Base-by-base conservation (phyloP, 1,140 invertebrate genomes). In the Hydropsyche tenuis region DNA sequence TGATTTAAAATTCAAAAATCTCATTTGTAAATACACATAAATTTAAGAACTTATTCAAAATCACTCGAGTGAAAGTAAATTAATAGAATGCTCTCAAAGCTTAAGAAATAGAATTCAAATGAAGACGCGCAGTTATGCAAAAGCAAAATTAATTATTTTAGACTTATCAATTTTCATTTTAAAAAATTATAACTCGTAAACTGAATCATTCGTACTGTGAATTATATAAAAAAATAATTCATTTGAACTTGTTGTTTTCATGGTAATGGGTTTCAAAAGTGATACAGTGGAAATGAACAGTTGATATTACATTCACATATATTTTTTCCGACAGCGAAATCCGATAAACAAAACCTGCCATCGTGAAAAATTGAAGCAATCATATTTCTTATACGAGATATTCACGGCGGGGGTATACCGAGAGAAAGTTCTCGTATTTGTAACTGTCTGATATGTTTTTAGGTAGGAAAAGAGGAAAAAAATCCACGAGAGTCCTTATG, bases 281-380 rank as follows among this genome's bases (percentile, higher is more conserved):
- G 7, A 60, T 60, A 60, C 56, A 60, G 22, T 60, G 5, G 9
- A 12, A 23, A 23, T 1, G 23, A 60, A 23, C 16, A 20, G 56
- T 60, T 11, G 56, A 25, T 22, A 60, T 60, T 25, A 60, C 56
- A 60, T 60, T 60, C 56, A 11, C 56, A 27, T 60, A 27, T 25
- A 25, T 60, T 60, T 60, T 60, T 60, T 25, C 22, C 22, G 22
- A 20, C 20, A 60, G 11, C 56, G 23, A 60, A 60, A 60, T 60
- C 56, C 56, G 56, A 60, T 60, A 60, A 60, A 60, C 56, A 60
- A 60, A 60, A 60, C 56, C 56, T 60, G 56, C 56, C 56, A 60
- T 60, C 56, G 56, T 60, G 56, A 60, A 60, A 60, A 60, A 60
- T 60, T 60, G 56, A 60, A 60, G 56, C 56, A 60, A 60, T 60